Conservation (phyloP, 2,797 vertebrate species). For the Glyptemys insculpta region DNA sequence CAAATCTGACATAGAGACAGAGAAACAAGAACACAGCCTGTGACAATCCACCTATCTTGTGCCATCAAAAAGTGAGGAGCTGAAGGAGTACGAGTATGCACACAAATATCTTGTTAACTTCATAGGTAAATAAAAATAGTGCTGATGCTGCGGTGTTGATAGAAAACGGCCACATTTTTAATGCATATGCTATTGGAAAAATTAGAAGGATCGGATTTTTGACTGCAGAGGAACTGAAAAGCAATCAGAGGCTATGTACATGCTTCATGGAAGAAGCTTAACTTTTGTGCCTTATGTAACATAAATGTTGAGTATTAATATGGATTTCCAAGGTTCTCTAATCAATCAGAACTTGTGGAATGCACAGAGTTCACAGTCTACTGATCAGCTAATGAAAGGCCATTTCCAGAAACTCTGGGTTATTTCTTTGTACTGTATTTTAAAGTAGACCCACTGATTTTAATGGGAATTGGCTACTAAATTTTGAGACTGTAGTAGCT, state of each 20-base stretch:
- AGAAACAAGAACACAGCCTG: constrained; percentile 3
- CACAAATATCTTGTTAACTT: neutral
- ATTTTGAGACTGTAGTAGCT: neutral
- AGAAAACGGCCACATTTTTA: neutral
- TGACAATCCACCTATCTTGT: neutral
- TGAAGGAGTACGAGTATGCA: neutral
- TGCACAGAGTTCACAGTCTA: neutral
- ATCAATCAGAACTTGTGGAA: neutral
- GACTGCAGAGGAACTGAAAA: constrained; percentile 20
- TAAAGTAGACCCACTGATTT: neutral
- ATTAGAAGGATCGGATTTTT: neutral
- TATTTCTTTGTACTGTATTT: neutral
- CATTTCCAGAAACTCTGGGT: neutral
- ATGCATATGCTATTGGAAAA: neutral
- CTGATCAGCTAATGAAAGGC: neutral
- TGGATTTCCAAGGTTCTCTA: neutral
- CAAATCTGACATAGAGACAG: constrained; percentile 22
- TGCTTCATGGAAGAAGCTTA: neutral
- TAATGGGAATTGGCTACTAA: neutral
- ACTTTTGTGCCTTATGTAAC: neutral
- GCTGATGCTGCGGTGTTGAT: neutral
- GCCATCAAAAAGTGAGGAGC: neutral
- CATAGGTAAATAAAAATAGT: neutral
- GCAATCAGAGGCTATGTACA: neutral
- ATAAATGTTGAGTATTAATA: neutral